Percentiles rank a stretch among this genome's conserved stretches.
Conservation (phyloP, 2,797 vertebrate genomes). For the Adrianichthys oophorus region DNA sequence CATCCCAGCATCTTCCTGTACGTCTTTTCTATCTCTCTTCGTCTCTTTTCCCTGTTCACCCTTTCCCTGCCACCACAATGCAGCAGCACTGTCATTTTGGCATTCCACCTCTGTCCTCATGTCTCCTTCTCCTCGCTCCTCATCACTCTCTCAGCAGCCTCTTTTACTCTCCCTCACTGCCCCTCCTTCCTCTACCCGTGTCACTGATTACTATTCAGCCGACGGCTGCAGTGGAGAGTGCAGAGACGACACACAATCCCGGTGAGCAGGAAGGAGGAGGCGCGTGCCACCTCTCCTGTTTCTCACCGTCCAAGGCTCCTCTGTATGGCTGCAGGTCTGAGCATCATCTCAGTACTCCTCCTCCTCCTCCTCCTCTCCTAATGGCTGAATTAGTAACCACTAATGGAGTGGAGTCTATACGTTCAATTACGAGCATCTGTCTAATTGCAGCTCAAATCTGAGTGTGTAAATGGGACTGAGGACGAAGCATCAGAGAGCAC, state of each 20-base stretch:
- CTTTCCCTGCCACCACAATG: constrained; percentile 77
- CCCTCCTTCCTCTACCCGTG: constrained; percentile 60
- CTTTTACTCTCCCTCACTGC: constrained; percentile 22
- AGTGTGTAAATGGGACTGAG: too few species aligned
- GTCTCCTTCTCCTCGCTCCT: constrained; percentile 46
- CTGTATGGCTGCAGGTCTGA: constrained; percentile 19
- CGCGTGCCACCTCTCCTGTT: constrained; percentile 58
- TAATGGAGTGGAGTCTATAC: neutral
- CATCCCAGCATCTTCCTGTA: constrained; percentile 55
- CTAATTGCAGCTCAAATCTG: too few species aligned
- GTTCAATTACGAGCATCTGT: too few species aligned
- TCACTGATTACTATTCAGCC: constrained; percentile 88
- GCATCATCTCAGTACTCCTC: constrained; percentile 30
- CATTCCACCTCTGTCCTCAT: constrained; percentile 68
- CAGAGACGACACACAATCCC: constrained; percentile 86
- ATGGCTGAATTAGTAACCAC: constrained; percentile 21
- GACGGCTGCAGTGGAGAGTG: constrained; percentile 79
- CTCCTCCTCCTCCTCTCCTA: constrained; percentile 13
- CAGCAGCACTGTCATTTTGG: constrained; percentile 81
- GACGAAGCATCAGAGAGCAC: too few species aligned
- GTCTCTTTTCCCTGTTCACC: constrained; percentile 54
- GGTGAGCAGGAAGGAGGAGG: constrained; percentile 73
- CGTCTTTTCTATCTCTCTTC: constrained; percentile 37
- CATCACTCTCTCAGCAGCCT: constrained; percentile 36
- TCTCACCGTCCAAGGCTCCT: constrained; percentile 53